Evolutionary conservation across 1,140 invertebrate species (phyloP).

Genomic region (Lasaia peninsularis): DNA sequence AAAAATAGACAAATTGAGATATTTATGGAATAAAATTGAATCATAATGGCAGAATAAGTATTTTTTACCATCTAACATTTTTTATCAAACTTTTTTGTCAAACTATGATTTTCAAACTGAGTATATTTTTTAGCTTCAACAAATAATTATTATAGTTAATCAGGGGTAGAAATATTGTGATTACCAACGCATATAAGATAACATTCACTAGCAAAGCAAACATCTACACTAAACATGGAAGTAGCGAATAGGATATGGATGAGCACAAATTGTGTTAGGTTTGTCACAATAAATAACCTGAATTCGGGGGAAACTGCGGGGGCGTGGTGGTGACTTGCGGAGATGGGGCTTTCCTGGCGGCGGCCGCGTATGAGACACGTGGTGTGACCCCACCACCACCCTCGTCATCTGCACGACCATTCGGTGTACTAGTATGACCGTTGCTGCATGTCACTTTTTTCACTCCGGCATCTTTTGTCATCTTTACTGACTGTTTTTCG

Average conservation of each 20-base stretch:
- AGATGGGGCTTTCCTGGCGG: constrained; percentile 60
- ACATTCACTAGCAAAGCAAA: constrained; percentile 7
- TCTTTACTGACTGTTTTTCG: constrained; percentile 54
- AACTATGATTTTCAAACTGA: too few relatives aligned
- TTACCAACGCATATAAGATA: background rate
- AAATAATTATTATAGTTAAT: background rate
- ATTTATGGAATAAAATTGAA: too few relatives aligned
- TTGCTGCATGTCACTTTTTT: constrained; percentile 56
- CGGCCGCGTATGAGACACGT: constrained; percentile 65
- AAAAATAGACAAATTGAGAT: too few relatives aligned
- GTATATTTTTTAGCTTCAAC: background rate
- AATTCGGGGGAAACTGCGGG: constrained; percentile 46
- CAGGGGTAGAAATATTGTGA: background rate
- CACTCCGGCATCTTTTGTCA: constrained; percentile 54
- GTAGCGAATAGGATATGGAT: background rate
- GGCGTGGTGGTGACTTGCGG: constrained; percentile 46
- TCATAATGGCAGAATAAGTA: too few relatives aligned
- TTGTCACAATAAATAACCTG: constrained; percentile 37
- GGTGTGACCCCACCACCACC: constrained; percentile 52
- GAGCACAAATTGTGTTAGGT: constrained; percentile 5
- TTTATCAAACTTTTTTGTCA: too few relatives aligned
- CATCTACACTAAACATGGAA: constrained; percentile 7
- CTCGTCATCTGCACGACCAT: constrained; percentile 64
- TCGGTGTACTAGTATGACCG: constrained; percentile 57
- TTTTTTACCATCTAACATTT: too few relatives aligned